phyloP scores from a whole-genome alignment of 2,797 vertebrate genomes.

The Potorous gilbertii region DNA sequence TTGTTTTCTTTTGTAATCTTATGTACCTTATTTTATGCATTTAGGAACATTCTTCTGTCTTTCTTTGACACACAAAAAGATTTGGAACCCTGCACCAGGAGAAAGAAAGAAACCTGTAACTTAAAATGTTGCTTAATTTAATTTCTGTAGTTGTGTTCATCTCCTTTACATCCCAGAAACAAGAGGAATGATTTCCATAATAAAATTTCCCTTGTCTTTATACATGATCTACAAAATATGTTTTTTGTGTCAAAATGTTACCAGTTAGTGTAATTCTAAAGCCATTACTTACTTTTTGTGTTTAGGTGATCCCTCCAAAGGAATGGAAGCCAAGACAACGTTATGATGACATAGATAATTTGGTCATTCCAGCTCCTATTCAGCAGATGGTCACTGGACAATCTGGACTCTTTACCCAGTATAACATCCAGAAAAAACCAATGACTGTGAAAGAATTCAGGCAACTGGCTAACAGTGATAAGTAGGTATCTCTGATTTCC shows the following conservation, averaged over 20 bases:
- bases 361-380: constrained; percentile 96
- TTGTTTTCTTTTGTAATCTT: not conserved
- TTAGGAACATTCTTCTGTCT: not conserved
- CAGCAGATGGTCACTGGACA: constrained; percentile 98
- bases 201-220: not conserved
- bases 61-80: not conserved
- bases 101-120: not conserved
- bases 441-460: constrained; percentile 96
- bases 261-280: constrained; percentile 18
- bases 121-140: not conserved
- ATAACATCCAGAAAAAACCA: constrained; percentile 97
- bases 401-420: constrained; percentile 96
- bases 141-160: not conserved
- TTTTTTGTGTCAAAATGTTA: not conserved
- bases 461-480: constrained; percentile 95
- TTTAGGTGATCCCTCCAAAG: constrained; percentile 94
- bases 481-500: constrained; percentile 83
- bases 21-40: not conserved
- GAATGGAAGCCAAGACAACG: constrained; percentile 95
- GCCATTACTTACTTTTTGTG: constrained; percentile 59
- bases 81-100: not conserved
- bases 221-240: not conserved
- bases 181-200: not conserved
- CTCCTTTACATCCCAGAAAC: not conserved
- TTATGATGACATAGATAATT: constrained; percentile 95